phyloP scores from a whole-genome alignment of 2,797 vertebrate genomes.

The Glyptemys insculpta region DNA sequence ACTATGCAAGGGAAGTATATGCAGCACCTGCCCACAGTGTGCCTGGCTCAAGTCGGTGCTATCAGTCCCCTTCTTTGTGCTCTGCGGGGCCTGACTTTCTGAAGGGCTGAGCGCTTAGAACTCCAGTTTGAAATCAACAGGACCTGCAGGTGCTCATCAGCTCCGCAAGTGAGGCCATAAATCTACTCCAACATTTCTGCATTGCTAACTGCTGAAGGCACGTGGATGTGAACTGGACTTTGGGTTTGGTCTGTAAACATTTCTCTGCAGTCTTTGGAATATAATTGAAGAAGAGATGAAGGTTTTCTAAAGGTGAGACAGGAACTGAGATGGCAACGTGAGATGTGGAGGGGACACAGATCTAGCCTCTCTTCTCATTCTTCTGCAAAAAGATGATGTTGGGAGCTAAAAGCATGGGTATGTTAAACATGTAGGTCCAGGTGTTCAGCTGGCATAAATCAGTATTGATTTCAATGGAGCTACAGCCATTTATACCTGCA shows the following conservation, averaged over 20 bases:
- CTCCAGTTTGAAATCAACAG: constrained; percentile 2
- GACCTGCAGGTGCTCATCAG: not conserved
- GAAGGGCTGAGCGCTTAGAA: not conserved
- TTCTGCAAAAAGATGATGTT: not conserved
- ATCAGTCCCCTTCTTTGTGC: not conserved
- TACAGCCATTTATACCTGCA: not conserved
- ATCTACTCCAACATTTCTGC: not conserved
- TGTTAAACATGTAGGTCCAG: not conserved
- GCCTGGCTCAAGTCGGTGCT: not conserved
- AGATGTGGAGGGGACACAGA: not conserved
- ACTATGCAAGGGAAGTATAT: not conserved
- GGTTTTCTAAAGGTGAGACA: not conserved
- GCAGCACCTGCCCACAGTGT: not conserved
- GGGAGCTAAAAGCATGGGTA: not conserved
- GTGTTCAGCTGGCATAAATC: not conserved
- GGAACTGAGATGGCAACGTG: not conserved
- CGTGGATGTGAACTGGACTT: not conserved
- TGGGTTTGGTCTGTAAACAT: not conserved
- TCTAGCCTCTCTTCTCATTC: not conserved
- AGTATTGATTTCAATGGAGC: not conserved
- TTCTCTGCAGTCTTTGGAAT: not conserved
- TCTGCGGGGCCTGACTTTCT: not conserved
- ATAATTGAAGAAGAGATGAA: not conserved
- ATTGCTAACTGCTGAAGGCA: not conserved
- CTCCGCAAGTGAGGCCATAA: not conserved